Percentiles rank a stretch among this genome's conserved stretches.
These are phyloP conservation scores for Thymelicus lineola DNA, from an alignment of 2,888 invertebrate genomes.

Conservation along the genomic window DNA sequence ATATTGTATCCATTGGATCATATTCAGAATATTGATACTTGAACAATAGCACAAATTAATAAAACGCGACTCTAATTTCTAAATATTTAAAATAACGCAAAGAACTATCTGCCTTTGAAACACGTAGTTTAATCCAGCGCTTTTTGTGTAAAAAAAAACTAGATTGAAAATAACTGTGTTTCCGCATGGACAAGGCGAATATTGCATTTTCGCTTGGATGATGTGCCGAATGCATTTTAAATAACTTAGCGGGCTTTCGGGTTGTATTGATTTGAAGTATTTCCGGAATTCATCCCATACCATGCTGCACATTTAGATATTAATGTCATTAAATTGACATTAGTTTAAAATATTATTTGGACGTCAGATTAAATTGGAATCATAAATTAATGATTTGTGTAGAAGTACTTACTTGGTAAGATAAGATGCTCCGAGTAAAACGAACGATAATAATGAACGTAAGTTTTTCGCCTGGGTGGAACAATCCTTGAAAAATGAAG, in stretches of 20 bases:
- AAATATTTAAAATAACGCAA: conserved; percentile 28
- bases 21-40: neutral
- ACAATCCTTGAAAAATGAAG: too few species aligned
- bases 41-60: conserved; percentile 7
- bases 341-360: too few species aligned
- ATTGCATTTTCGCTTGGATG: conserved; percentile 79
- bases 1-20: too few species aligned
- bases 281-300: conserved; percentile 45
- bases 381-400: too few species aligned
- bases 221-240: conserved; percentile 82
- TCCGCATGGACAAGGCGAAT: conserved; percentile 76
- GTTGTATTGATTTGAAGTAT: conserved; percentile 71
- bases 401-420: too few species aligned
- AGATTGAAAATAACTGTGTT: conserved; percentile 73
- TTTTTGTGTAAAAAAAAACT: conserved; percentile 56
- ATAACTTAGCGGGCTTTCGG: conserved; percentile 71
- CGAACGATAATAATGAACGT: too few species aligned
- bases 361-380: too few species aligned
- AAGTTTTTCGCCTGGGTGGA: too few species aligned
- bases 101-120: conserved; percentile 33
- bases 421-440: too few species aligned
- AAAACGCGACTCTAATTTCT: conserved; percentile 19
- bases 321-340: too few species aligned
- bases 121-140: conserved; percentile 42
- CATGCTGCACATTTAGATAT: neutral